Evolutionary conservation across 2,888 invertebrate species (phyloP).

Genomic region (Limnephilus auricula): DNA sequence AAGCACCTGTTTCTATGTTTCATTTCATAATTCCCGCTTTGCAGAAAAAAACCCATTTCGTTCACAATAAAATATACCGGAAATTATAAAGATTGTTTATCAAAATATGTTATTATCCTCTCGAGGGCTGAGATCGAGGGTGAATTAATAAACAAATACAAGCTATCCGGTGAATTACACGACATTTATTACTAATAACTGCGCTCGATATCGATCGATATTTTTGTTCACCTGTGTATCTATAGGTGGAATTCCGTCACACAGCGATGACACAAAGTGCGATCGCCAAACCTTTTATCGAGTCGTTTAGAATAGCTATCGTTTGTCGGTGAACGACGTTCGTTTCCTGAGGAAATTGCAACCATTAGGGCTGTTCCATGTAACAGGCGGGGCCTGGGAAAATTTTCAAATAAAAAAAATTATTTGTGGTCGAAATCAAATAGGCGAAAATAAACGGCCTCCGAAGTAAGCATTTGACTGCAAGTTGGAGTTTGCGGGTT

Average conservation of each 20-base stretch:
- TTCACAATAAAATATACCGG: too few relatives aligned
- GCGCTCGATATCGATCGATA: not conserved
- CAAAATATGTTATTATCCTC: not conserved
- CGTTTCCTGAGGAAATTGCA: conserved; percentile 65
- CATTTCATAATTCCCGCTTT: too few relatives aligned
- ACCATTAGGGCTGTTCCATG: conserved; percentile 57
- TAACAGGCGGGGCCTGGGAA: conserved; percentile 21
- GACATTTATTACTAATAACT: not conserved
- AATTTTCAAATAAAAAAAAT: not conserved
- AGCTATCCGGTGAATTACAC: not conserved
- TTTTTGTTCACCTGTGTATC: not conserved
- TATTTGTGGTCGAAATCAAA: not conserved
- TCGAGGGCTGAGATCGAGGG: not conserved
- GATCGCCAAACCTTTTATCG: conserved; percentile 55
- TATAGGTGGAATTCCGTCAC: not conserved
- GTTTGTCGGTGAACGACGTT: conserved; percentile 52
- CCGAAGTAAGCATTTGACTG: not conserved
- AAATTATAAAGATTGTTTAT: not conserved
- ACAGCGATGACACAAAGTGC: conserved; percentile 4
- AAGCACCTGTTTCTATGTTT: not conserved
- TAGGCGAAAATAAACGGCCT: not conserved
- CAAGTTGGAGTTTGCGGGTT: not conserved
- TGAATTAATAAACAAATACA: not conserved
- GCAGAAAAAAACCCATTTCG: too few relatives aligned
- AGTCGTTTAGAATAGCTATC: conserved; percentile 45